Conservation (phyloP, 1,140 invertebrate genomes). For the Probaryconus sp. region DNA sequence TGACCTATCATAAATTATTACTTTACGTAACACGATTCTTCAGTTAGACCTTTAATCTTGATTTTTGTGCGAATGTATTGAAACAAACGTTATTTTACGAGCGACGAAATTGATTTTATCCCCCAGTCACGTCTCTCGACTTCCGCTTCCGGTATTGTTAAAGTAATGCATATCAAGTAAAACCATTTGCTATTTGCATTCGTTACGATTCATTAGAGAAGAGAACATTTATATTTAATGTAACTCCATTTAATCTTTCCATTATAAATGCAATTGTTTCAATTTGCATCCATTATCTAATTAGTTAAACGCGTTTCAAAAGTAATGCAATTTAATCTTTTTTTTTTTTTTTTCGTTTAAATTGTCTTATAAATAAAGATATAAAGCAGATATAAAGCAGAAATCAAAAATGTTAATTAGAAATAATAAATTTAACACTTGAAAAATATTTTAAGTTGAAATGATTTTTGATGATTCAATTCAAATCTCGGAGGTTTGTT, state of each 20-base stretch:
- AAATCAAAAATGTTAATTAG: too few relatives aligned
- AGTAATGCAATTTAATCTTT: too few relatives aligned
- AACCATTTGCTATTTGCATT: conserved; percentile 23
- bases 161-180: conserved; percentile 59
- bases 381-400: too few relatives aligned
- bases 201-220: conserved; percentile 5
- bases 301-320: too few relatives aligned
- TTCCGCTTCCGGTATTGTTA: conserved; percentile 63
- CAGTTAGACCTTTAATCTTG: conserved; percentile 30
- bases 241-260: conserved; percentile 4
- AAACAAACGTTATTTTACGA: conserved; percentile 58
- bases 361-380: too few relatives aligned
- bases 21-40: conserved; percentile 26
- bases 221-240: conserved; percentile 1
- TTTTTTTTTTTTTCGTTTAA: too few relatives aligned
- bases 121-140: conserved; percentile 59
- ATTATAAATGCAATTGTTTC: too few relatives aligned
- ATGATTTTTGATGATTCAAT: too few relatives aligned
- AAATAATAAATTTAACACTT: too few relatives aligned
- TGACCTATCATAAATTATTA: conserved; percentile 1
- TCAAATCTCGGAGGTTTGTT: too few relatives aligned
- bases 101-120: conserved; percentile 62
- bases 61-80: conserved; percentile 25
- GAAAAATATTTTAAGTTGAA: too few relatives aligned
- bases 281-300: too few relatives aligned